phyloP scores from a whole-genome alignment of 2,888 invertebrate species.

The Danaus chrysippus region DNA sequence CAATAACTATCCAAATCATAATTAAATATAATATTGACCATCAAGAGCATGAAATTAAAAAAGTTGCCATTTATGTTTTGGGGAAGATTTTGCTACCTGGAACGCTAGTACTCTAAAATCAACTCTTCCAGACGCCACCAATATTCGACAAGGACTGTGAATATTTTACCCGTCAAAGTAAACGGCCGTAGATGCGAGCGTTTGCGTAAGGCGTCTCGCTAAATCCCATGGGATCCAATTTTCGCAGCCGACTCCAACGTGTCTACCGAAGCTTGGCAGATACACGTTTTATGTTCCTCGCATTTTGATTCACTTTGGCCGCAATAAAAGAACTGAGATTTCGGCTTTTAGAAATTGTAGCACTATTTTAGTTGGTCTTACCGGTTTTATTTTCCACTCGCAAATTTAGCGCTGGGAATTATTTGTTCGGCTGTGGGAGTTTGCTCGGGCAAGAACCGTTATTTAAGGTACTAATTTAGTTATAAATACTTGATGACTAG shows the following conservation, averaged over 20 bases:
- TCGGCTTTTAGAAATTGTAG: constrained; percentile 27
- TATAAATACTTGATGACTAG: not conserved
- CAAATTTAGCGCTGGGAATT: constrained; percentile 18
- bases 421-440: constrained; percentile 12
- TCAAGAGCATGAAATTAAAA: not conserved
- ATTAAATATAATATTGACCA: not conserved
- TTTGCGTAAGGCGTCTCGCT: constrained; percentile 56
- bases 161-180: constrained; percentile 59
- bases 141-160: constrained; percentile 52
- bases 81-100: constrained; percentile 8
- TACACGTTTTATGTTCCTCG: constrained; percentile 54
- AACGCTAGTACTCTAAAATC: constrained; percentile 21
- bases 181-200: constrained; percentile 45
- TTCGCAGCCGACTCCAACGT: constrained; percentile 59
- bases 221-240: constrained; percentile 71
- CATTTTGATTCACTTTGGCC: constrained; percentile 49
- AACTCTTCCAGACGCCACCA: constrained; percentile 26
- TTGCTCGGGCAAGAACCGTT: constrained; percentile 13
- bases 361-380: constrained; percentile 25
- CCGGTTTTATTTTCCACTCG: constrained; percentile 25
- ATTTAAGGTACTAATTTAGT: not conserved
- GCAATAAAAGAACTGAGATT: constrained; percentile 47
- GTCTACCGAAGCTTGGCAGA: constrained; percentile 52
- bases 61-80: not conserved
- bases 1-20: not conserved